Evolutionary conservation across 2,797 vertebrate genomes (phyloP).

Genomic region (Tauraco hartlaubi): DNA sequence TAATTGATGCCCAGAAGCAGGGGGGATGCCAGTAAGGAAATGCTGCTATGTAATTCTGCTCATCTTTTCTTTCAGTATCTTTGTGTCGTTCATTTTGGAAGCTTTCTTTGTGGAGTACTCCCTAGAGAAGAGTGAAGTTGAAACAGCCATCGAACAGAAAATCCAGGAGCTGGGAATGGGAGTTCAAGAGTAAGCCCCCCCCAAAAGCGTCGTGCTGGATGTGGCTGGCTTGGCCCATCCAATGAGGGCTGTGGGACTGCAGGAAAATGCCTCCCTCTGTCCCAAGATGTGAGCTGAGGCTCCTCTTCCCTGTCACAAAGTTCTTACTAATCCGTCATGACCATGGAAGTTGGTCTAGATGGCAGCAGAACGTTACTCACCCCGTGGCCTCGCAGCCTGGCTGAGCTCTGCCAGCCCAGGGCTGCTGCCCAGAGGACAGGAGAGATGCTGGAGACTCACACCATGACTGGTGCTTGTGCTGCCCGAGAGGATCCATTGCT

Average conservation of each 20-base stretch:
- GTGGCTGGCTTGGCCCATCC: not conserved
- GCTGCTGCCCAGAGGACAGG: not conserved
- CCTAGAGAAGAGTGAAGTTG: conserved; percentile 90
- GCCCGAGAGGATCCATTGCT: not conserved
- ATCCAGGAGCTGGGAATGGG: conserved; percentile 92
- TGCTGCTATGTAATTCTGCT: not conserved
- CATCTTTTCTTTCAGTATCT: conserved; percentile 82
- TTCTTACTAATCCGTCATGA: not conserved
- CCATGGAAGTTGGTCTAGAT: not conserved
- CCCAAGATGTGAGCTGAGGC: not conserved
- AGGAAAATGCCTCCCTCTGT: not conserved
- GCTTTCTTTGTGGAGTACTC: conserved; percentile 95
- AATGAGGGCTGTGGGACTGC: not conserved
- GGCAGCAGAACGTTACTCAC: not conserved
- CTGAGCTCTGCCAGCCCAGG: not conserved
- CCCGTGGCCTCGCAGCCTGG: not conserved
- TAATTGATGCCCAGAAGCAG: not conserved
- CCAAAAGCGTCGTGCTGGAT: not conserved
- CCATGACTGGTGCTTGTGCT: not conserved
- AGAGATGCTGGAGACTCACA: not conserved
- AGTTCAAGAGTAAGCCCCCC: conserved; percentile 84
- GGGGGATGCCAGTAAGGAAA: not conserved
- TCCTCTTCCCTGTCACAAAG: not conserved
- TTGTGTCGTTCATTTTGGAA: conserved; percentile 93
- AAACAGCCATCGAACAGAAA: conserved; percentile 93